These are phyloP conservation scores for Pemphredon lugubris DNA, from an alignment of 2,888 invertebrate genomes.

Conservation along the genomic window DNA sequence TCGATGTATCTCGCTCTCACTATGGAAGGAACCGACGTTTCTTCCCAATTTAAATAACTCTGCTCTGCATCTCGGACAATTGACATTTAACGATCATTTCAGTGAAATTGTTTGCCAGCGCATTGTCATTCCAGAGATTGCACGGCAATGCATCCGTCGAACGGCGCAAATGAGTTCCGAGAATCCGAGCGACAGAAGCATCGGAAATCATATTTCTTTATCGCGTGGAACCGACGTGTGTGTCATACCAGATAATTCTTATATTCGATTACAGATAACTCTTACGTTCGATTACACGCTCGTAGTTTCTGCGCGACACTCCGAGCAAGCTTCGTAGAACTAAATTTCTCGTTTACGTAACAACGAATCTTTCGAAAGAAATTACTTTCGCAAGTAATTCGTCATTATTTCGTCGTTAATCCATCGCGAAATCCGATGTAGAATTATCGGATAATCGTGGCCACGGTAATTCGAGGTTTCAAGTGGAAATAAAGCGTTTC, in stretches of 20 bases:
- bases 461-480: slow-evolving; percentile 18
- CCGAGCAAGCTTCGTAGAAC: neutral
- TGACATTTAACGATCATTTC: too few species aligned
- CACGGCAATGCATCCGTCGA: neutral
- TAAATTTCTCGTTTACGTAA: neutral
- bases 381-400: neutral
- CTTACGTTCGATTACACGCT: neutral
- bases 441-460: neutral
- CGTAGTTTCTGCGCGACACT: neutral
- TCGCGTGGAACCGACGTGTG: slow-evolving; percentile 13
- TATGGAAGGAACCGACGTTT: too few species aligned
- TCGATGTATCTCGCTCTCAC: too few species aligned
- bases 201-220: slow-evolving; percentile 17
- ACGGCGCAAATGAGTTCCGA: neutral
- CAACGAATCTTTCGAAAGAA: neutral
- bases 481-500: slow-evolving; percentile 41
- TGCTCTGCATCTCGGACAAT: too few species aligned
- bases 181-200: slow-evolving; percentile 4
- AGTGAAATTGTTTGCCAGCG: too few species aligned
- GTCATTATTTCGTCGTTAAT: neutral
- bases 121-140: too few species aligned
- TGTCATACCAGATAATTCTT: slow-evolving; percentile 9
- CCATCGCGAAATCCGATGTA: neutral
- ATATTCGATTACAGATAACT: too few species aligned
- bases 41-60: too few species aligned